Base-by-base conservation (phyloP, 2,797 vertebrate genomes). In the Halcyon smyrnensis region DNA sequence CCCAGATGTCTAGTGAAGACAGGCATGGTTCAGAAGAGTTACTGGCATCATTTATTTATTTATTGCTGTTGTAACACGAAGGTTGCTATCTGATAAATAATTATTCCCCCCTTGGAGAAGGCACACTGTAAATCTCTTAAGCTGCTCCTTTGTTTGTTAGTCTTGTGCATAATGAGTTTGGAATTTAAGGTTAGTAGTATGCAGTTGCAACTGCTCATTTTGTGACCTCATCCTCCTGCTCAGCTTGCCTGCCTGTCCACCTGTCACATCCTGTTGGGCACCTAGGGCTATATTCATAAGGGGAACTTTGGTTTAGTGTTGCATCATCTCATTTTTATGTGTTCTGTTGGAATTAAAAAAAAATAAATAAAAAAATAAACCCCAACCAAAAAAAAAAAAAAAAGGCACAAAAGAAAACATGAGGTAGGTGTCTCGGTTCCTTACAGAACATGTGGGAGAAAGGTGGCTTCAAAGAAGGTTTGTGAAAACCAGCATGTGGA, bases 91-190 rank as follows among this genome's bases (percentile, higher is more conserved):
- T 93, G 90, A 82, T 95, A 93, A 94, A 89, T 90, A 90, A 80
- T 93, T 95, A 92, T 92, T 90, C 86, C 62, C 50, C 86, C 92
- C 79, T 95, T 45, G 53, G 88, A 97, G 82, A 91, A 95, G 96
- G 70, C 50, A 82, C 64, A 16, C n/a, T 85, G 81, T 96, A 75
- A 83, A 84, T 96, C 89, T 94, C 18, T 85, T 95, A 92, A 83
- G 75, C 78, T 96, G 81, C 91, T 94, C 92, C 88, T 97, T 95
- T 93, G 84, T 95, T 97, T 96, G 90, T 91, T 91, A 80, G 91
- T 62, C 41, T 94, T 46, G 60, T 96, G 94, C 90, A 94, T 87
- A 94, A 94, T 92, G 86, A 74, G 86, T 85, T 92, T 94, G 97
- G 97, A 95, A 96, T 96, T 95, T 89, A 78, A 91, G 90, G 88